Evolutionary conservation across 2,113 vertebrate species (phyloP), one percentile per base, ranked within the genome.

Genomic region (Climacteris rufus): DNA sequence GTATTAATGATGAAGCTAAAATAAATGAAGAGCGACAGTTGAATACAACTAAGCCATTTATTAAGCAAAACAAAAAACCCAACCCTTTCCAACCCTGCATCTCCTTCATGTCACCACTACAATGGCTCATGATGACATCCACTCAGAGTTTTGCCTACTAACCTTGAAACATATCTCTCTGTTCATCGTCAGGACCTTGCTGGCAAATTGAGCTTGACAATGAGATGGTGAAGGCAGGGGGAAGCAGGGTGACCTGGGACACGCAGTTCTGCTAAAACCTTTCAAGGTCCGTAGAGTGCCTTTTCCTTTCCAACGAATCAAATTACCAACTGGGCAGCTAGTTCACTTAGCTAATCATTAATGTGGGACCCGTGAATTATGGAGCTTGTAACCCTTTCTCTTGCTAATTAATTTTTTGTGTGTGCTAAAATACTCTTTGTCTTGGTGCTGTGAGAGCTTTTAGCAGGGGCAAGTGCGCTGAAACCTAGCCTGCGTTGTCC

Each of bases 181-280:
- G 92, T 93, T 97, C 96, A 90, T 97, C 97, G 86, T 97, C 81
- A 96, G 80, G 84, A 56, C 47, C 42, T 70, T 88, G 52, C 81
- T 97, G 71, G 89, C 94, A 97, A 98, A 97, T 98, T 81, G 70
- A 91, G 92, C 93, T 95, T 97, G 94, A 96, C 93, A 97, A 92
- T 95, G 74, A 89, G 42, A 90, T 87, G 79, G 66, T 88, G 93
- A 96, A 96, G 91, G 59, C 44, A 80, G 70, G 60, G 94, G 74
- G 54, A 97, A 97, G 83, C 96, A 84, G 54, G 66, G 70, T 95
- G 97, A 98, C 97, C 97, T 84, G 85, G 97, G 93, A 97, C 94
- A 61, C 15, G 0, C 74, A 85, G 79, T 97, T 96, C 95, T 97
- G 31, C 77, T 95, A 66, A 95, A 97, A 86, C 94, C 94, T 96